Evolutionary conservation across 2,797 vertebrate species (phyloP), one percentile per base, ranked within the genome.

Genomic region (Tiaroga cobitis): DNA sequence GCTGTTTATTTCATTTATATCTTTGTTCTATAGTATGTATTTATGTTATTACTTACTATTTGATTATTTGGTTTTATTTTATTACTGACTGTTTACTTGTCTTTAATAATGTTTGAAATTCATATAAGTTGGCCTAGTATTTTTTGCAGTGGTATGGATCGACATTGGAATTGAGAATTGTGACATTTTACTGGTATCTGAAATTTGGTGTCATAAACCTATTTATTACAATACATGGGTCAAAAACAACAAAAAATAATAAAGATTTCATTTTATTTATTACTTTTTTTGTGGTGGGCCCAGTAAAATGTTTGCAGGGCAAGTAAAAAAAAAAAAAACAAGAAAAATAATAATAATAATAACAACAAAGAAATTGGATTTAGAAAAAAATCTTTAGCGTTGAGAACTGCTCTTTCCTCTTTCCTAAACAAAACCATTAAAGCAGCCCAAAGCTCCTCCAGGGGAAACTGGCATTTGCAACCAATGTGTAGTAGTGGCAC

Each of bases 401-500:
- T 63, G 61, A 63, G 15, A 6, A 29, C 3, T 65, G 63, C 29
- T 43, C 24, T 39, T 67, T 19, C 59, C 46, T 73, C 41, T 73
- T 26, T 65, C 18, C 75, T 26, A 80, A 83, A 67, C 76, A 80
- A 54, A 59, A 24, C 8, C 16, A 81, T 77, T 26, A 80, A 34
- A 68, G 9, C 56, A 80, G 51, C 29, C 49, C 73, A 67, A 41
- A 70, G 76, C 83, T 24, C 21, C 74, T 86, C 73, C 34, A 43
- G 79, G 82, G 87, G 89, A 87, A 86, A 74, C 86, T 91, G 86
- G 84, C 91, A 91, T 89, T 84, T 87, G 74, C 24, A 77, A 83
- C 65, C 72, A 78, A 83, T 72, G 67, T 88, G 61, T 73, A 88
- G 80, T 81, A 91, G 89, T 86, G 63, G 81, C 65, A 87, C 79